Base-by-base conservation (phyloP, 2,797 vertebrate genomes). In the Tauraco hartlaubi region DNA sequence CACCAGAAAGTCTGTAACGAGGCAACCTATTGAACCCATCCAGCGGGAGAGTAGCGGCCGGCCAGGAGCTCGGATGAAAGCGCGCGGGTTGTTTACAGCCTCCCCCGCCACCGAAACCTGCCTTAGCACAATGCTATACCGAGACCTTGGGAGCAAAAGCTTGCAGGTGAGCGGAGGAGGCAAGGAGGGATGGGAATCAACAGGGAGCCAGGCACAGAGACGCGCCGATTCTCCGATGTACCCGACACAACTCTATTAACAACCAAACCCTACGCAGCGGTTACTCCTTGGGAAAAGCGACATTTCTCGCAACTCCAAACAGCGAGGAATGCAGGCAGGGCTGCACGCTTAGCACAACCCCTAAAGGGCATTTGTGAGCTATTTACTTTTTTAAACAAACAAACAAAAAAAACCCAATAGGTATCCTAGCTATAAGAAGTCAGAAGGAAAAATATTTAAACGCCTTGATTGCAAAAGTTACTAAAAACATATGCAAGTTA, bases 21-120 rank as follows among this genome's bases (percentile, higher is more conserved):
- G 66, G 77, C 67, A 96, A 90, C 67, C 83, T 95, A 66, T 31
- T 92, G 90, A 97, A 91, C 80, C 51, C 15, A 2, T 90, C 35
- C 77, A 85, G 83, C 29, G 3, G 82, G 66, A 92, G 37, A 75
- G 56, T 55, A 68, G 16, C 54, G 59, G 66, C 13, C 62, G 73
- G 49, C 31, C 1, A 61, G 61, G 33, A 80, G 55, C 39, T 58
- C 7, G 1, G 31, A 41, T n/a, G 46, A 67, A 85, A 85, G 25
- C 15, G 2, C 1, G 0, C 6, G 12, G 49, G 54, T 23, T 85
- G 56, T 58, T 92, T 75, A 78, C 55, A 67, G 63, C 52, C 69
- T 86, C 59, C 28, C 66, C 63, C 1, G 0, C 26, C 46, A 26
- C 52, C 3, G 0, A 80, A 92, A 76, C 22, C 74, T 23, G n/a